Conservation (phyloP, 2,888 invertebrate species). For the Agriotes lineatus region DNA sequence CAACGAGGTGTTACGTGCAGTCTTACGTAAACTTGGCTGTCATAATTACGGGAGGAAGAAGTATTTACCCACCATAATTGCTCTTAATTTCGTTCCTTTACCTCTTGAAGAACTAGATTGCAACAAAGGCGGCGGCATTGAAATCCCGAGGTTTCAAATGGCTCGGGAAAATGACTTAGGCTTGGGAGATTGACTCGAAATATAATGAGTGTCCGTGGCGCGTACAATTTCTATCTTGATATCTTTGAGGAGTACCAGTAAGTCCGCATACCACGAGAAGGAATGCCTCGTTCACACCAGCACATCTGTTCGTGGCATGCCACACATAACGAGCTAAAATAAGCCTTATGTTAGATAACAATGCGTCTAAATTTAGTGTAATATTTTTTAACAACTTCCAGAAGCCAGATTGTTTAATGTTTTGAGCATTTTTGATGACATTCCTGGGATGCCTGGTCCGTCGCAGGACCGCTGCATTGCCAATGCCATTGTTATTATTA, state of each 20-base stretch:
- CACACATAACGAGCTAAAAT: constrained; percentile 41
- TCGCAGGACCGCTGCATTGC: constrained; percentile 15
- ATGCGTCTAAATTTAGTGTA: constrained; percentile 42
- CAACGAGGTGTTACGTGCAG: background rate
- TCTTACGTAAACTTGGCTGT: background rate
- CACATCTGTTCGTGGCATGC: constrained; percentile 51
- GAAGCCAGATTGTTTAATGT: constrained; percentile 40
- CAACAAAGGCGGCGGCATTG: too few species aligned
- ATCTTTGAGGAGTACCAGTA: constrained; percentile 51
- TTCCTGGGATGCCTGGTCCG: constrained; percentile 33
- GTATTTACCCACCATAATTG: too few species aligned
- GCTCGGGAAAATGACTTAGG: too few species aligned
- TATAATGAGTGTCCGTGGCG: constrained; percentile 25
- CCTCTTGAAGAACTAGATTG: too few species aligned
- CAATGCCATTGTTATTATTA: constrained; percentile 34
- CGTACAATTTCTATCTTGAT: constrained; percentile 42
- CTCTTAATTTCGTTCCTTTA: too few species aligned
- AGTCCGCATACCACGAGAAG: constrained; percentile 57
- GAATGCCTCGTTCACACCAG: constrained; percentile 58
- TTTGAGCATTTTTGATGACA: constrained; percentile 39
- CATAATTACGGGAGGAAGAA: background rate
- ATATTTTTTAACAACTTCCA: constrained; percentile 41
- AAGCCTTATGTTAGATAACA: constrained; percentile 46
- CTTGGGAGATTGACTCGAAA: constrained; percentile 20
- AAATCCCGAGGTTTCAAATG: too few species aligned